phyloP scores from a whole-genome alignment of 2,797 vertebrate species.

The Siniperca undulata region DNA sequence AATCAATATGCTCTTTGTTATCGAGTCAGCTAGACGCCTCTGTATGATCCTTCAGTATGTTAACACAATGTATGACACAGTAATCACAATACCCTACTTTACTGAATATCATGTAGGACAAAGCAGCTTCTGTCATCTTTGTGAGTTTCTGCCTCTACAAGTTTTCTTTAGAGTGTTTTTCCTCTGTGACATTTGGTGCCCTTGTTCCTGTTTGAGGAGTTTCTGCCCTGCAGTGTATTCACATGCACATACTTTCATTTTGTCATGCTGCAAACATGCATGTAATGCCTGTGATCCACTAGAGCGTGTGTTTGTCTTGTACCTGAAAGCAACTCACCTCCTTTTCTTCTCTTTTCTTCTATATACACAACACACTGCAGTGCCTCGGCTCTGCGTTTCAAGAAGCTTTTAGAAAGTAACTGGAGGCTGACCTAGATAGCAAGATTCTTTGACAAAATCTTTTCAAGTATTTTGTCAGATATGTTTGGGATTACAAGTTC shows the following conservation, averaged over 20 bases:
- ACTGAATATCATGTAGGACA: neutral
- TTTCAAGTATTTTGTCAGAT: constrained; percentile 36
- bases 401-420: constrained; percentile 49
- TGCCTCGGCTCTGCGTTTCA: constrained; percentile 14
- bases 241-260: constrained; percentile 24
- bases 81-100: neutral
- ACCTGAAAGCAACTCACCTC: constrained; percentile 27
- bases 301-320: neutral
- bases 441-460: constrained; percentile 28
- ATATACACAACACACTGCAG: neutral
- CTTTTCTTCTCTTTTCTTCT: constrained; percentile 1
- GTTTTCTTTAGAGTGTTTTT: constrained; percentile 15
- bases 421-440: constrained; percentile 62
- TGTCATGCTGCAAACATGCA: constrained; percentile 47
- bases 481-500: constrained; percentile 51
- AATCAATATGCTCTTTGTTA: constrained; percentile 77
- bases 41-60: neutral
- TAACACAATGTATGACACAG: neutral
- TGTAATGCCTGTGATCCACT: constrained; percentile 15
- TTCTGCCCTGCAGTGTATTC: constrained; percentile 39
- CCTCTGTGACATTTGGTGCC: constrained; percentile 1
- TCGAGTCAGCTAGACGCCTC: constrained; percentile 47
- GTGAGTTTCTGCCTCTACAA: neutral
- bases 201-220: constrained; percentile 18
- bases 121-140: constrained; percentile 10